Conservation (phyloP, 2,888 invertebrate genomes). For the Carabus problematicus region DNA sequence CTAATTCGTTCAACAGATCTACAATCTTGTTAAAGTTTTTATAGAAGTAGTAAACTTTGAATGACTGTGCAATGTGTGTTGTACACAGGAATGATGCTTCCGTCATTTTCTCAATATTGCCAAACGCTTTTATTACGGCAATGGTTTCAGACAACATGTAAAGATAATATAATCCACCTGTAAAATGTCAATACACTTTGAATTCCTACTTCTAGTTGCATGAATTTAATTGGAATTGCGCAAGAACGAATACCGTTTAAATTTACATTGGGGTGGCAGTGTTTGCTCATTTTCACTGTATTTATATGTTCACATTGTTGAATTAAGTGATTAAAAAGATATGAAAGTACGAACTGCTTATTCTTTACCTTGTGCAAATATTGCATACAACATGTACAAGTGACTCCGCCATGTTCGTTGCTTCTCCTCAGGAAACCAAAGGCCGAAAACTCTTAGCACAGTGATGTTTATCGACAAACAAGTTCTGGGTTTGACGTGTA, state of each 20-base stretch:
- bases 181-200: not conserved
- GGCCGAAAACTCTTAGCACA: conserved; percentile 21
- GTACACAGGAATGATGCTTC: conserved; percentile 51
- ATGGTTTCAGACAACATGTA: conserved; percentile 61
- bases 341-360: not conserved
- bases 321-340: not conserved
- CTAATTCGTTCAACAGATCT: conserved; percentile 43
- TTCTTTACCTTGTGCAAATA: conserved; percentile 30
- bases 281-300: not conserved
- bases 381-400: conserved; percentile 23
- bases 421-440: conserved; percentile 35
- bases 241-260: not conserved
- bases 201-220: not conserved
- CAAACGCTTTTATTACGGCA: conserved; percentile 60
- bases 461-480: conserved; percentile 38
- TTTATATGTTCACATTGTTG: not conserved
- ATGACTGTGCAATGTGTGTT: conserved; percentile 48
- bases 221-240: not conserved
- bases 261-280: not conserved
- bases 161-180: conserved; percentile 53
- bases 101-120: conserved; percentile 50
- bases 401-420: conserved; percentile 12
- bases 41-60: conserved; percentile 43
- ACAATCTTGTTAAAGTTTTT: conserved; percentile 39
- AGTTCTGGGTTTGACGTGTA: conserved; percentile 35